These are phyloP conservation scores for Achatina immaculata DNA, from an alignment of 1,140 invertebrate species.

Conservation along the genomic window DNA sequence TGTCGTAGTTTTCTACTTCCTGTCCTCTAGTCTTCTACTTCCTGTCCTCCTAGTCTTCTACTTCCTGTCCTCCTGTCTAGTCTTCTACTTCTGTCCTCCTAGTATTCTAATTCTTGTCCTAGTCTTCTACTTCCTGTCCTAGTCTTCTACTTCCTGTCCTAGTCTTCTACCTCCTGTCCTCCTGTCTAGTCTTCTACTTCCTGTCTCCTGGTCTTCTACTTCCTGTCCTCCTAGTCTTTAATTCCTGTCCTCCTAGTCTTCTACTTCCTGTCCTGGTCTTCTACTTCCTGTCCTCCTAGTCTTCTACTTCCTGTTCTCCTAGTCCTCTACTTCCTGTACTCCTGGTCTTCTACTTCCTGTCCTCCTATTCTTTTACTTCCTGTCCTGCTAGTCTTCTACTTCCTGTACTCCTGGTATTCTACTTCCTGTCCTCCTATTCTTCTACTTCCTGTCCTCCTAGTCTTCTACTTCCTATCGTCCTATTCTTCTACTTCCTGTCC, in stretches of 20 bases:
- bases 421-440: neutral
- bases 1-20: neutral
- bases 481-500: neutral
- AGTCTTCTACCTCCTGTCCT: neutral
- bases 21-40: neutral
- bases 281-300: neutral
- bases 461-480: too few relatives aligned
- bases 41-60: neutral
- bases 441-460: neutral
- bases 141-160: neutral
- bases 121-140: neutral
- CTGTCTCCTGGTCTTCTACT: neutral
- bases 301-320: constrained; percentile 1
- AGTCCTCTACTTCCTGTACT: neutral
- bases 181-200: too few relatives aligned
- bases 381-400: neutral
- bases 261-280: neutral
- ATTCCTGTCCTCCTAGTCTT: neutral
- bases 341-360: neutral
- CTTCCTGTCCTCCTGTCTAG: neutral
- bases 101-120: neutral
- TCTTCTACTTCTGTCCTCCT: constrained; percentile 1
- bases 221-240: too few relatives aligned
- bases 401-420: neutral
- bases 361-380: too few relatives aligned